These are phyloP conservation scores for Pholis gunnellus DNA, from an alignment of 2,113 vertebrate species.

Conservation along the genomic window DNA sequence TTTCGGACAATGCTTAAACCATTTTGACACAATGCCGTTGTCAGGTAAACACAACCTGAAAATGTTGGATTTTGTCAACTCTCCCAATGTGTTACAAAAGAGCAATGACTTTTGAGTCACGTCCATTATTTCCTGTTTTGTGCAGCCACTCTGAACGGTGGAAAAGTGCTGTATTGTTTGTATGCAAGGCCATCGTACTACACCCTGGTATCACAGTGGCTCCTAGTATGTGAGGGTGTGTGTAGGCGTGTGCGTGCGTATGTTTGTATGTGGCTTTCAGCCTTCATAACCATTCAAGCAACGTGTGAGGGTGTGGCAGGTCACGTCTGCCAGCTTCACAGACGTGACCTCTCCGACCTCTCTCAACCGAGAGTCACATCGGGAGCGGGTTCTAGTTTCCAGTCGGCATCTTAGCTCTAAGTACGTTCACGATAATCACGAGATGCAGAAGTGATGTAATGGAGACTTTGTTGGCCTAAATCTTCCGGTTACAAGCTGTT, in stretches of 20 bases:
- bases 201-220: slow-evolving; percentile 34
- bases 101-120: slow-evolving; percentile 8
- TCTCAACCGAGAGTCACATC: slow-evolving; percentile 11
- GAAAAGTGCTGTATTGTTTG: slow-evolving; percentile 67
- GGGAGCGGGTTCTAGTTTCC: slow-evolving; percentile 9
- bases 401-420: slow-evolving; percentile 11
- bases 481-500: neutral
- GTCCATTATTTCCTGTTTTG: slow-evolving; percentile 15
- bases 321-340: slow-evolving; percentile 21
- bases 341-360: slow-evolving; percentile 13
- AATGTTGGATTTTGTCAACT: slow-evolving; percentile 5
- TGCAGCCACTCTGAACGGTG: slow-evolving; percentile 50
- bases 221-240: slow-evolving; percentile 3
- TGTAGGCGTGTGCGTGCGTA: neutral
- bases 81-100: slow-evolving; percentile 4
- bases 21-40: slow-evolving; percentile 16
- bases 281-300: slow-evolving; percentile 41
- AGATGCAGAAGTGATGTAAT: neutral
- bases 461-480: neutral
- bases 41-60: slow-evolving; percentile 20
- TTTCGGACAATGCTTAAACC: slow-evolving; percentile 4
- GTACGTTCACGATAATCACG: neutral
- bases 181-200: slow-evolving; percentile 45
- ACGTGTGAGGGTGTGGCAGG: slow-evolving; percentile 34
- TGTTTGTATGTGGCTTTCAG: slow-evolving; percentile 41